A percentile compares a stretch with the other conserved stretches of the same genome.
phyloP scores from a whole-genome alignment of 2,797 vertebrate species.

The Neostethus bicornis region DNA sequence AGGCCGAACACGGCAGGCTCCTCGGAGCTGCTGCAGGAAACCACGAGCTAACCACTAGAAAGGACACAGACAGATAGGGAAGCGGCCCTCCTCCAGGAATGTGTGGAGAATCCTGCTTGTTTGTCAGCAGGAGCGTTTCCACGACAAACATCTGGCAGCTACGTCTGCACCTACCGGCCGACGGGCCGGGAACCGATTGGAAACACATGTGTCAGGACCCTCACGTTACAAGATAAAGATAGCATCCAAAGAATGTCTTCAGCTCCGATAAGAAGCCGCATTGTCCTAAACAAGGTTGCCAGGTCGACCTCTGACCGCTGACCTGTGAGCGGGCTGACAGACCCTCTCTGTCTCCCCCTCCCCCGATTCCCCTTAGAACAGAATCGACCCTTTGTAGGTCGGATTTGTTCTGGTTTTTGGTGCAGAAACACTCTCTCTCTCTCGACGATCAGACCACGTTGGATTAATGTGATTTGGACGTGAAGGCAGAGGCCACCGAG shows the following conservation, averaged over 20 bases:
- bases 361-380: constrained; percentile 61
- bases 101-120: constrained; percentile 35
- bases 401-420: constrained; percentile 75
- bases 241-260: constrained; percentile 57
- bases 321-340: constrained; percentile 57
- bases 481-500: constrained; percentile 48
- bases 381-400: constrained; percentile 78
- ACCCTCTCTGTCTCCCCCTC: constrained; percentile 57
- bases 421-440: constrained; percentile 24
- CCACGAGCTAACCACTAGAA: constrained; percentile 56
- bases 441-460: constrained; percentile 53
- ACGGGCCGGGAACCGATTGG: constrained; percentile 34
- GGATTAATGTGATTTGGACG: constrained; percentile 65
- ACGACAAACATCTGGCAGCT: constrained; percentile 46
- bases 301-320: constrained; percentile 60
- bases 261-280: constrained; percentile 56
- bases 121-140: constrained; percentile 41
- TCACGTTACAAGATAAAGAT: constrained; percentile 59
- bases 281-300: constrained; percentile 53
- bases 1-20: constrained; percentile 29
- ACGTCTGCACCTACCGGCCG: constrained; percentile 31
- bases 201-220: constrained; percentile 47
- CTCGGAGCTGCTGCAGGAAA: constrained; percentile 59
- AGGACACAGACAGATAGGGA: constrained; percentile 44
- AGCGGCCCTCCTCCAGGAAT: constrained; percentile 50